Conservation (phyloP, 2,797 vertebrate species). For the Scomberomorus guttatus region DNA sequence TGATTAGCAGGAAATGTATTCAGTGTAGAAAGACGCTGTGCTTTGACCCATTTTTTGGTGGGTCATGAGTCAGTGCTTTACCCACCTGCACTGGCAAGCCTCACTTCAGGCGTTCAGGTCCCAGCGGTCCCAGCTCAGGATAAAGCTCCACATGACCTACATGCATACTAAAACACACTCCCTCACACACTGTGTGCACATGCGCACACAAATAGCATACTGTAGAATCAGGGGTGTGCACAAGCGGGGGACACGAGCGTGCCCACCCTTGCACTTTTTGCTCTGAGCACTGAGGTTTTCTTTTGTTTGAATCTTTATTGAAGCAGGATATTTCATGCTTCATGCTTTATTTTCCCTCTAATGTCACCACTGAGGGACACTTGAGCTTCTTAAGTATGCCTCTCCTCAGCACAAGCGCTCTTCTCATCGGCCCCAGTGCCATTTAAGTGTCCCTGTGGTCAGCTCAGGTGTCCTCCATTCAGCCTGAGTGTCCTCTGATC, state of each 20-base stretch:
- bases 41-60: constrained; percentile 52
- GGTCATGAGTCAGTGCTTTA: constrained; percentile 56
- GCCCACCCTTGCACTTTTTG: background rate
- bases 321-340: background rate
- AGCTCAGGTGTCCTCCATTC: background rate
- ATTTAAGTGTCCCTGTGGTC: background rate
- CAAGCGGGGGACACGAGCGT: too few relatives aligned
- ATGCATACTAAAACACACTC: constrained; percentile 52
- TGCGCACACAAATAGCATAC: background rate
- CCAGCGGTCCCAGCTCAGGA: constrained; percentile 47
- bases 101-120: constrained; percentile 39
- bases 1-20: constrained; percentile 33
- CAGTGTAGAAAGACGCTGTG: constrained; percentile 11
- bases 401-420: background rate
- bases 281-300: background rate
- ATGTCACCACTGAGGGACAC: background rate
- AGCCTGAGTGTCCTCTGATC: background rate
- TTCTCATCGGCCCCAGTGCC: background rate
- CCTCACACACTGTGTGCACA: background rate
- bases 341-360: background rate
- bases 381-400: background rate
- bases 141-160: constrained; percentile 70
- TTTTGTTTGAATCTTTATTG: constrained; percentile 8
- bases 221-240: background rate
- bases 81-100: constrained; percentile 56